These are phyloP conservation scores for Pipistrellus pipistrellus DNA, from an alignment of 2,797 vertebrate species.

Conservation along the genomic window DNA sequence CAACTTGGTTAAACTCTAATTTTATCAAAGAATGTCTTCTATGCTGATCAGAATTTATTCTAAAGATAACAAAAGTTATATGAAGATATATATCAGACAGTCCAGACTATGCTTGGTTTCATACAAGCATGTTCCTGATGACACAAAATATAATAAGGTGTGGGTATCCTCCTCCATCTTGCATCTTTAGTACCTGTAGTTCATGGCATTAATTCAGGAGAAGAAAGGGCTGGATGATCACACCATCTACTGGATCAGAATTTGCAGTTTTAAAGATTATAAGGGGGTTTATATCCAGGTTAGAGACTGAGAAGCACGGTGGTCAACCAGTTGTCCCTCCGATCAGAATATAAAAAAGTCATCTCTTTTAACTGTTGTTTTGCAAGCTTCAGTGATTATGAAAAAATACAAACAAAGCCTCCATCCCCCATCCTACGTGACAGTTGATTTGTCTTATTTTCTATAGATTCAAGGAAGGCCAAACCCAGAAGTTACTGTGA, in stretches of 20 bases:
- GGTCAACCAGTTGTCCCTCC: not conserved
- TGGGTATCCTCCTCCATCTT: not conserved
- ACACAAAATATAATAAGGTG: not conserved
- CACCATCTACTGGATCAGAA: not conserved
- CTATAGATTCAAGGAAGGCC: not conserved
- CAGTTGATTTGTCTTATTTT: constrained; percentile 62
- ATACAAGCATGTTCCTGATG: not conserved
- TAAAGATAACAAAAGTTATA: not conserved
- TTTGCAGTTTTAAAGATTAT: not conserved
- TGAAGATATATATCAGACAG: not conserved
- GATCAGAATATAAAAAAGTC: not conserved
- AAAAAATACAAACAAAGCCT: constrained; percentile 32
- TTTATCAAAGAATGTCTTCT: not conserved
- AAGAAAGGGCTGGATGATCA: not conserved
- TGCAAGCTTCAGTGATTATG: constrained; percentile 1
- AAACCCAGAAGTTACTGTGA: not conserved
- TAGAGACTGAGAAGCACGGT: not conserved
- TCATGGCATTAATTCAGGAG: not conserved
- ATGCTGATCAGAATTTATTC: not conserved
- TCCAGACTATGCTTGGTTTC: not conserved
- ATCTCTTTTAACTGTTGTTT: not conserved
- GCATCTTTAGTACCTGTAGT: not conserved
- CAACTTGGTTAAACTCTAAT: not conserved
- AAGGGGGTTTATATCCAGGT: no score
- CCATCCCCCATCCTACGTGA: not conserved